Base-by-base conservation (phyloP, 2,888 invertebrate species). In the Clistopyga incitator region DNA sequence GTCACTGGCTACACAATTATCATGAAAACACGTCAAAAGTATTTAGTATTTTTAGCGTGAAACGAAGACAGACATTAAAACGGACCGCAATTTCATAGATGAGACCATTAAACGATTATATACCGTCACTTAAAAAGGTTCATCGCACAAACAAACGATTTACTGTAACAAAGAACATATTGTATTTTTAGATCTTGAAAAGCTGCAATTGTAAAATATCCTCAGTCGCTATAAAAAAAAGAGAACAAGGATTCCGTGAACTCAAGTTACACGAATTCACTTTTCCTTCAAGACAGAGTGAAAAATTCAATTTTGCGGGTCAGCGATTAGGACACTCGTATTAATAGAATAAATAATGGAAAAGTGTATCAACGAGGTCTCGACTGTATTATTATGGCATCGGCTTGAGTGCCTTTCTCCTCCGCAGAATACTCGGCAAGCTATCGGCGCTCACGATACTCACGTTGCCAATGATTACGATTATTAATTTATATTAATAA, bases 401-500 rank as follows among this genome's bases (percentile, higher is more conserved):
- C 29, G 11, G 45, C 11, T 13, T 29, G 65, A 65, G 11, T 52
- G 18, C 23, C 15, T 4, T 54, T 15, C 23, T 18, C 50, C 23
- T n/a, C 34, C 29, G 13, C 29, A 11, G 47, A 47, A 45, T 47
- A 59, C 65, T 71, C 61, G 72, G 34, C 65, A 52, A 72, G 59
- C 74, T 10, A n/a, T 42, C 42, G 64, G 25, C 54, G 25, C 18
- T 47, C 50, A 34, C 38, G n/a, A 67, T 13, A 67, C 54, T 67
- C 47, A 65, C 29, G 20, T 68, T 68, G n/a, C 29, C 52, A 78
- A 82, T 61, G 45, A 47, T 75, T 71, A 75, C 38, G 64, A 65
- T 82, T 42, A 61, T 59, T 45, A 56, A 56, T 77, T 77, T 77
- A 79, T 77, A 75, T 82, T 83, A 81, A 74, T 78, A 78, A 81